Evolutionary conservation across 2,113 vertebrate species (phyloP), one percentile per base, ranked within the genome.

Genomic region (Pelusios castaneus): DNA sequence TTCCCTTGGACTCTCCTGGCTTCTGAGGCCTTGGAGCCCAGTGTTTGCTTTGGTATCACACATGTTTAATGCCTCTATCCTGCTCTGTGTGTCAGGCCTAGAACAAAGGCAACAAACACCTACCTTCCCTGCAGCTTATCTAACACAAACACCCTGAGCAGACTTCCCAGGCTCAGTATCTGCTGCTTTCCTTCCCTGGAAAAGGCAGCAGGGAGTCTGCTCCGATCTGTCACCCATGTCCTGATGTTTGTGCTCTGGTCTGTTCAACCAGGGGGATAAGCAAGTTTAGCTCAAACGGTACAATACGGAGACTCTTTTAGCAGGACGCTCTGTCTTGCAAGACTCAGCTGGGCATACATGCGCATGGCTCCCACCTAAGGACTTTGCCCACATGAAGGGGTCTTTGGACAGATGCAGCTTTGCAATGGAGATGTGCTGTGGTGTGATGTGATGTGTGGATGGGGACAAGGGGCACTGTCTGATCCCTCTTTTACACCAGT

Each of bases 131-230:
- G 4, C n/a, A 41, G 88, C 94, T 96, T 97, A 97, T 97, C 97
- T 97, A 93, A 81, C 29, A 51, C 88, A 97, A 95, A 97, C 81
- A 97, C 82, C 80, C 89, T 47, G 49, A 89, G 93, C 91, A 95
- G 95, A 97, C 97, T 97, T 95, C 95, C 97, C 93, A 94, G 91
- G 92, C 34, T 67, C 60, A 67, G 34, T 67, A n/a, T 67, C 60
- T 21, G 82, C 52, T 82, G 60, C 38, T 83, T 86, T n/a, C 75
- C 7, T 88, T 75, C 85, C 10, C 22, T 83, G 25, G 81, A 85
- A 55, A 34, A 82, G 60, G 84, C 93, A 95, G 70, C 2, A 0
- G 2, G 1, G 78, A 82, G 82, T n/a, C 80, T 70, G 80, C 49
- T 91, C 52, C 76, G 0, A 0, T 82, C 58, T 27, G 27, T 60